Percentiles rank a stretch among this genome's conserved stretches.
These are phyloP conservation scores for Lepilemur ruficaudatus DNA, from an alignment of 2,797 vertebrate species.

Conservation along the genomic window DNA sequence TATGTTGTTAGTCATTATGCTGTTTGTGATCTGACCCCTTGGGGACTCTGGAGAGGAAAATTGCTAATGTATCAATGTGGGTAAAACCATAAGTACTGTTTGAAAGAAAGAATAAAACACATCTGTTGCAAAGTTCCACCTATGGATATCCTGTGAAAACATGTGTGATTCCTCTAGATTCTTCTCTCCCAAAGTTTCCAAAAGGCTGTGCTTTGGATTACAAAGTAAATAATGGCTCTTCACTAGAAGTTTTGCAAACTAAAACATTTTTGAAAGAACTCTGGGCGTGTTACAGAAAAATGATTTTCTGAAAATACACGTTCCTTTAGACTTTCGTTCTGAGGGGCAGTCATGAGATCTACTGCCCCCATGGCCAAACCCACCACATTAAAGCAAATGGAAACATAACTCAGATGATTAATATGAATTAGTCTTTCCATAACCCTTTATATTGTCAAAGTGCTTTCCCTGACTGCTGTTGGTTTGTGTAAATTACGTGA, in stretches of 20 bases:
- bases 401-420: conserved; percentile 31
- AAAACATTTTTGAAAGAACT: conserved; percentile 44
- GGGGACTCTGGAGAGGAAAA: not conserved
- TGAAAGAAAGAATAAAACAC: not conserved
- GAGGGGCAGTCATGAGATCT: not conserved
- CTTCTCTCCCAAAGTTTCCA: not conserved
- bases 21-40: not conserved
- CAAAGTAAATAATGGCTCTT: conserved; percentile 1
- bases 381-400: conserved; percentile 51
- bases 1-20: not conserved
- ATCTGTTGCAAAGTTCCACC: not conserved
- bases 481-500: conserved; percentile 7
- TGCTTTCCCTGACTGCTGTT: not conserved
- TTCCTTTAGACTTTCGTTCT: conserved; percentile 44
- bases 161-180: not conserved
- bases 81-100: not conserved
- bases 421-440: conserved; percentile 17
- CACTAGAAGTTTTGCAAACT: not conserved
- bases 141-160: not conserved
- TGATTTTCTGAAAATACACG: conserved; percentile 54
- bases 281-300: conserved; percentile 19
- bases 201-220: not conserved
- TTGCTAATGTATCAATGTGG: not conserved
- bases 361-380: not conserved
- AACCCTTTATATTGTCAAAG: not conserved